Conservation (phyloP, 2,888 invertebrate species). For the Glyphotaelius pellucidus region DNA sequence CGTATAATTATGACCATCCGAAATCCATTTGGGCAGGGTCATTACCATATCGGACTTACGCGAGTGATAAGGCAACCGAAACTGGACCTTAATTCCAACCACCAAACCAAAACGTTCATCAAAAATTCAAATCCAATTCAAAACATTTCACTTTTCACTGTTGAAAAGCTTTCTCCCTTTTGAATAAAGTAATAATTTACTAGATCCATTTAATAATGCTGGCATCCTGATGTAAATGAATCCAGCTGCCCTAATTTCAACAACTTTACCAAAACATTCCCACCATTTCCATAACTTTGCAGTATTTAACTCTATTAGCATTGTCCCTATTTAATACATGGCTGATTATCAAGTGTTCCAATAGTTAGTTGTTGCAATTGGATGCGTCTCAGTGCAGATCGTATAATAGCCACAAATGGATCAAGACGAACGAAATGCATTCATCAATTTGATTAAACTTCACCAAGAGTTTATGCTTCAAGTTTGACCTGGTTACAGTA, state of each 20-base stretch:
- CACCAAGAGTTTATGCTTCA: neutral
- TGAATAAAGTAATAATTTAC: neutral
- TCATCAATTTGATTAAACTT: neutral
- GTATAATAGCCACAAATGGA: slow-evolving; percentile 6
- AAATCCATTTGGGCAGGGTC: slow-evolving; percentile 62
- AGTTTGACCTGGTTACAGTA: neutral
- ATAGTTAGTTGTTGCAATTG: neutral
- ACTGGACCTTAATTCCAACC: neutral
- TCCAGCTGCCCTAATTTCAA: neutral
- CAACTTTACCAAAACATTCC: neutral
- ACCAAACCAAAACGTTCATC: neutral
- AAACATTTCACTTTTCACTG: neutral
- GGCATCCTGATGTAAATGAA: neutral
- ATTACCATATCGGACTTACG: slow-evolving; percentile 60
- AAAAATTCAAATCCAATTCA: neutral
- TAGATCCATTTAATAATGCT: neutral
- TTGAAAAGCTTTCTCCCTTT: neutral
- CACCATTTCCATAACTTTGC: neutral
- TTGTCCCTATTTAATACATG: neutral
- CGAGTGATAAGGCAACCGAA: slow-evolving; percentile 42
- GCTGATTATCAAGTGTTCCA: neutral
- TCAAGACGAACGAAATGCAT: slow-evolving; percentile 5
- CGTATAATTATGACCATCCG: slow-evolving; percentile 60
- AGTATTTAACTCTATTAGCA: neutral
- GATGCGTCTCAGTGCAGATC: neutral